A percentile compares a stretch with the other conserved stretches of the same genome.
Evolutionary conservation across 2,113 vertebrate genomes (phyloP).

Genomic region (Poeciliopsis retropinna): DNA sequence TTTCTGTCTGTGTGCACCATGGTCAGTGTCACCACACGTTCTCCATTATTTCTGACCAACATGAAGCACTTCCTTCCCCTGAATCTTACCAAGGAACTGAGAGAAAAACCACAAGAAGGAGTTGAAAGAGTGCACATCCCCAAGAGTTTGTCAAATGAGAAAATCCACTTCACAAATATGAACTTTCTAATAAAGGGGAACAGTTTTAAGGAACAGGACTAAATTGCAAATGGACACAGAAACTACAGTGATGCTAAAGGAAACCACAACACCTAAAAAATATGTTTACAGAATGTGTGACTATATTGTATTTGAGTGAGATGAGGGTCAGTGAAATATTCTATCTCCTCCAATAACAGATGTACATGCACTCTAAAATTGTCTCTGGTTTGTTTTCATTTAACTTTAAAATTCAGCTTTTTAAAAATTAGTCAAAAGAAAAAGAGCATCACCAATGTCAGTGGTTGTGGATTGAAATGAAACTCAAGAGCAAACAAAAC

Average conservation of each 20-base stretch:
- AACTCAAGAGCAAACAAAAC: background rate
- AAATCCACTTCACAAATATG: background rate
- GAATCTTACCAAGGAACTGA: conserved; percentile 15
- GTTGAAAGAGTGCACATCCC: conserved; percentile 18
- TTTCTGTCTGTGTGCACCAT: conserved; percentile 20
- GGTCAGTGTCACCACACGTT: conserved; percentile 40
- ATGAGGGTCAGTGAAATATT: background rate
- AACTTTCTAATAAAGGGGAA: background rate
- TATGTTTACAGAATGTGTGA: background rate
- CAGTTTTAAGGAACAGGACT: background rate
- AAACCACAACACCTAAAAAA: background rate
- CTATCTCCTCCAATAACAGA: background rate
- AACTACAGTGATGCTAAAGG: background rate
- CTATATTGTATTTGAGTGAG: background rate
- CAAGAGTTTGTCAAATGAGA: conserved; percentile 9
- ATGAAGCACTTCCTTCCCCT: conserved; percentile 27
- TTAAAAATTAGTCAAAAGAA: no score
- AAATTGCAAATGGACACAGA: background rate
- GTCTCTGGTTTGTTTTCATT: background rate
- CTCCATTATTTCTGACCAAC: conserved; percentile 33
- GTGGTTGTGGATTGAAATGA: background rate
- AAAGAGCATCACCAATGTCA: background rate
- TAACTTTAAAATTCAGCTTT: no score
- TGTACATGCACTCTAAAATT: background rate
- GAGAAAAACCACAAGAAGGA: conserved; percentile 43